Conservation (phyloP, 2,888 invertebrate species). For the Xanthorhoe designata region DNA sequence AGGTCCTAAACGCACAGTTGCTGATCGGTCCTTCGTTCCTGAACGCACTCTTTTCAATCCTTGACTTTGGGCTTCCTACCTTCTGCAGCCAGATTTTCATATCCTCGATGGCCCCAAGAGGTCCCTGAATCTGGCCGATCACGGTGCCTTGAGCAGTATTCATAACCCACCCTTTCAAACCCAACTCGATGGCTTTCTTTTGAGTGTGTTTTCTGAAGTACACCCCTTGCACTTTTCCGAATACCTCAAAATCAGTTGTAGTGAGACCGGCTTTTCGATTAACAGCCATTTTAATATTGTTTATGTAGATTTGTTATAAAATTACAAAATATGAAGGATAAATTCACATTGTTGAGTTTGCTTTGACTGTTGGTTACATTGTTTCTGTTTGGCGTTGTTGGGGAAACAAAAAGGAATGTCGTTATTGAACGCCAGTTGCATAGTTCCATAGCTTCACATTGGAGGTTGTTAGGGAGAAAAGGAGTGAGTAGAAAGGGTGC, state of each 20-base stretch:
- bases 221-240: conserved; percentile 87
- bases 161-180: conserved; percentile 90
- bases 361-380: conserved; percentile 39
- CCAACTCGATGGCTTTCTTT: conserved; percentile 86
- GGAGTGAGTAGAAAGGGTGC: not conserved
- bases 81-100: conserved; percentile 87
- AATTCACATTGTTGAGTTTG: conserved; percentile 21
- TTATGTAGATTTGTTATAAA: conserved; percentile 17
- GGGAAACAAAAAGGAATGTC: conserved; percentile 47
- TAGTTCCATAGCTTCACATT: conserved; percentile 35
- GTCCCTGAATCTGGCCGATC: conserved; percentile 88
- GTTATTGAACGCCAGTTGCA: conserved; percentile 34
- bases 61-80: conserved; percentile 89
- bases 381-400: conserved; percentile 51
- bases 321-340: not conserved
- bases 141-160: conserved; percentile 90
- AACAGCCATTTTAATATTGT: conserved; percentile 32
- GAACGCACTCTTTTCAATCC: conserved; percentile 88
- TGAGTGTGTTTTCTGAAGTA: conserved; percentile 87
- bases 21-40: conserved; percentile 85
- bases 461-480: conserved; percentile 55
- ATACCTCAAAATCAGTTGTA: conserved; percentile 85
- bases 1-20: conserved; percentile 71
- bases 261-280: conserved; percentile 55
- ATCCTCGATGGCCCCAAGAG: conserved; percentile 80